Evolutionary conservation across 2,888 invertebrate species (phyloP), one percentile per base, ranked within the genome.

Genomic region (Philaethria dido): DNA sequence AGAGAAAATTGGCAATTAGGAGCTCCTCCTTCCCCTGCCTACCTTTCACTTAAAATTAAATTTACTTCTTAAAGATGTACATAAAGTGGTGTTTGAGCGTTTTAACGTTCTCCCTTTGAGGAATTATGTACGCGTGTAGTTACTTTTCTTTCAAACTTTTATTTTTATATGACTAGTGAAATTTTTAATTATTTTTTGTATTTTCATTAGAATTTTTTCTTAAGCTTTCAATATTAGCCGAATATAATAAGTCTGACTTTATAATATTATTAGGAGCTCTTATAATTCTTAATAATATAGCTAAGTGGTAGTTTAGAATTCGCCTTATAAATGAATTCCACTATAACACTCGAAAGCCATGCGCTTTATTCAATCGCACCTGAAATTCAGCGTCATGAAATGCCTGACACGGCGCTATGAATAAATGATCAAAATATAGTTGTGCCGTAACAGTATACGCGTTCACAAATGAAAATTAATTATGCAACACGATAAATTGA

Each of bases 1-100:
- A 86, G 84, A 86, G 90, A 91, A 92, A 92, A 92, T 92, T 91
- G 92, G 66, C 92, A 91, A 92, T 92, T 92, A 92, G 81, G 77
- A 69, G 75, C 78, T 72, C 78, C 79, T 77, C 80, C 81, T 79
- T n/a, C 70, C 75, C 76, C 77, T 74, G 77, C 75, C 76, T 80
- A 79, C 81, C 80, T 81, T 76, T 83, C 81, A 76, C 79, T 80
- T 79, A 80, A 85, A 91, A 90, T 90, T 83, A 84, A 88, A 89
- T 87, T 88, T 89, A 72, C 81, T 81, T 78, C 86, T 84, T 86
- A 85, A 89, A 87, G 84, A 87, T 81, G 82, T 83, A 87, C 84
- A 84, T 83, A 87, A 87, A 88, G 87, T 83, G 87, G 85, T 86
- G 87, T 86, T 83, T 81, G 78, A 69, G 79, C 73, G 69, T 73